Base-by-base conservation (phyloP, 2,888 invertebrate species). In the Bhutanitis thaidina region DNA sequence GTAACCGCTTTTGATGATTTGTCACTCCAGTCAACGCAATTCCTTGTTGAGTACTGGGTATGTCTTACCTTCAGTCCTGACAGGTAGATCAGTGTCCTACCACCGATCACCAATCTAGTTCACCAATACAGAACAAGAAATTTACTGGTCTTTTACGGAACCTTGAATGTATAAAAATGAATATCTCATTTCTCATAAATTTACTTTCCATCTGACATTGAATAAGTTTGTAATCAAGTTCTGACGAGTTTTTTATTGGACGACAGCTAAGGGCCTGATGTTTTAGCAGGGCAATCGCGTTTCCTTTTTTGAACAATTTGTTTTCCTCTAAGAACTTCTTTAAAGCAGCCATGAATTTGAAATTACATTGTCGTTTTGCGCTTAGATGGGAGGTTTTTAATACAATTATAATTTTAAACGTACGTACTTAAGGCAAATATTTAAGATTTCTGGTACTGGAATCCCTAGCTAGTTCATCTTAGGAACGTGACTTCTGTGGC, bases 291-390 rank as follows among this genome's bases (percentile, higher is more conserved):
- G 34, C n/a, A 30, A n/a, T n/a, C 30, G 30, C 7, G 55, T 76
- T 73, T 36, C 67, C 67, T 7, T 72, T 75, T 29, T 62, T 40
- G 9, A 41, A 7, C 39, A 71, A 71, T 35, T 73, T 57, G 14
- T 65, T 63, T 40, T 55, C 58, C 45, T 65, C 60, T 30, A 66
- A 60, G 57, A 67, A 67, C 10, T 70, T 74, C 44, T 1, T n/a
- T n/a, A 50, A 57, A 48, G 46, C 5, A 35, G 14, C 3, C n/a
- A 44, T 25, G 41, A 32, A 50, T 53, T 55, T 41, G 14, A 44
- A 57, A 51, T 43, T 13, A 34, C 12, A 12, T 12, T 13, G 9
- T 12, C 1, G 13, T 34, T 34, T 5, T 13, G 5, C 1, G 3
- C 13, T 34, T 5, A 1, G 1, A 5, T 34, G 7, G 4, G 3